Base-by-base conservation (phyloP, 2,888 invertebrate species). In the Protophormia terraenovae region DNA sequence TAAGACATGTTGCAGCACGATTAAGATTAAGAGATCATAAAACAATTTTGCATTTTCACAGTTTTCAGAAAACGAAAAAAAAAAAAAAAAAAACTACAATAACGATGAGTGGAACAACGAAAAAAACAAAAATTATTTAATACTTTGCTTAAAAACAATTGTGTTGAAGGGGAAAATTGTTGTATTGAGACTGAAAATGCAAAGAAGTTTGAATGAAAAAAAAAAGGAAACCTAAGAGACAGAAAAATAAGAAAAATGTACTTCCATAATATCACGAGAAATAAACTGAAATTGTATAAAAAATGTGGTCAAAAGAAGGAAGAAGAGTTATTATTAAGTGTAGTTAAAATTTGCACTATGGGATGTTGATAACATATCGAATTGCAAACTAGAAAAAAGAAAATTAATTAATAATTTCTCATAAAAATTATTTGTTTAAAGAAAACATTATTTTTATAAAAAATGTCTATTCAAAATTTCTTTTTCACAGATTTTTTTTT, bases 1-100 rank as follows among this genome's bases (percentile, higher is more conserved):
- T 90, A 90, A 90, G 90, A 89, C 89, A 89, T 89, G 88, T 88
- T 88, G 88, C 86, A 82, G 84, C 86, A 86, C 86, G 82, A 86
- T 86, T 83, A 83, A 86, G 86, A 86, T 86, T 86, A 86, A 86
- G 86, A 86, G 84, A 86, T 86, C 86, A 86, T 86, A 86, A 86
- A 86, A 84, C 84, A 86, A 86, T 86, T 86, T 86, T 86, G 86
- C 86, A 86, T 83, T 83, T 86, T 84, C 81, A 83, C 86, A 86
- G 77, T 78, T 85, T 85, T 85, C 67, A 60, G n/a, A n/a, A n/a
- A n/a, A n/a, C n/a, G n/a, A n/a, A 69, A 73, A 41, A 32, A 60
- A 73, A 75, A 64, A 55, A 64, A 60, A 32, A n/a, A 53, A 69
- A 62, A 53, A 38, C 14, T 50, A 75, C 45, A 16, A 16, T 16